A percentile compares a stretch with the other conserved stretches of the same genome.
Evolutionary conservation across 2,888 invertebrate genomes (phyloP).

Genomic region (Steinernema carpocapsae): DNA sequence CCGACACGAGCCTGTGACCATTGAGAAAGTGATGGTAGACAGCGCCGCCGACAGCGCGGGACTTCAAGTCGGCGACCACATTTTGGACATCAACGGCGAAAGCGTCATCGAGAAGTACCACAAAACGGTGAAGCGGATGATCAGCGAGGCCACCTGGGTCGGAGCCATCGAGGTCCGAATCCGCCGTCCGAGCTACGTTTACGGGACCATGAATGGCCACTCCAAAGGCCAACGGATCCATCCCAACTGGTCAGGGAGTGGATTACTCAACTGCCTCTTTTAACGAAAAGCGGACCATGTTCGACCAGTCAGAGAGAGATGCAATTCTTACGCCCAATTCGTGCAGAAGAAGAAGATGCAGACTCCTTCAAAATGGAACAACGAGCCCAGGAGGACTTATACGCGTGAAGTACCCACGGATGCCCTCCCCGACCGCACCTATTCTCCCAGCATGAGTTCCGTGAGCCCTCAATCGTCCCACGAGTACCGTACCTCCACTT

Average conservation of each 20-base stretch:
- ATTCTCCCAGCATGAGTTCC: slow-evolving; percentile 17
- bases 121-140: slow-evolving; percentile 22
- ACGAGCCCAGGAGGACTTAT: background rate
- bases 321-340: slow-evolving; percentile 20
- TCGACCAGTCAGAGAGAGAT: slow-evolving; percentile 5
- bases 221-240: background rate
- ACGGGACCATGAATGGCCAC: slow-evolving; percentile 13
- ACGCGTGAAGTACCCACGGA: slow-evolving; percentile 7
- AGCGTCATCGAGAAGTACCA: slow-evolving; percentile 8
- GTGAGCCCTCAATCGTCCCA: background rate
- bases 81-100: slow-evolving; percentile 19
- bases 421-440: slow-evolving; percentile 1
- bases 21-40: slow-evolving; percentile 10
- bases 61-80: slow-evolving; percentile 15
- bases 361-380: background rate
- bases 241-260: background rate
- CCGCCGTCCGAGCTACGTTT: background rate
- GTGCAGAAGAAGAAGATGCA: slow-evolving; percentile 29
- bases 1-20: slow-evolving; percentile 16
- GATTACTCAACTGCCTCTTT: slow-evolving; percentile 8
- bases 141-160: slow-evolving; percentile 22
- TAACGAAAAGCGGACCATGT: slow-evolving; percentile 19
- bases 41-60: slow-evolving; percentile 19
- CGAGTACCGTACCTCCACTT: slow-evolving; percentile 12
- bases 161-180: slow-evolving; percentile 11